phyloP scores from a whole-genome alignment of 2,888 invertebrate genomes.

The Mesoligia furuncula region DNA sequence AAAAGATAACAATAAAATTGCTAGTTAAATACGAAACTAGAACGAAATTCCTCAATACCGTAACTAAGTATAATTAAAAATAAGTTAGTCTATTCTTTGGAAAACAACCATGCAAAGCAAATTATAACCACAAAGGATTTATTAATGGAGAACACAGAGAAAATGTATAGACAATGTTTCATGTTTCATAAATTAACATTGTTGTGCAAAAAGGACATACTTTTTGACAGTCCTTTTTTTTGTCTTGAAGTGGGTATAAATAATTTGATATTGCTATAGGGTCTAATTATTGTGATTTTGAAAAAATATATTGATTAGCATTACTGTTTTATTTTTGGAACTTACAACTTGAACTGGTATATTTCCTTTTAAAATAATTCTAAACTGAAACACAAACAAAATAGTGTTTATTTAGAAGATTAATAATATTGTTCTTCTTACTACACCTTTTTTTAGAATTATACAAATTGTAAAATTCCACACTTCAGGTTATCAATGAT shows the following conservation, averaged over 20 bases:
- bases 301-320: conserved; percentile 20
- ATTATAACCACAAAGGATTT: conserved; percentile 25
- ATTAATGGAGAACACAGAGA: conserved; percentile 13
- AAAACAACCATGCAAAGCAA: conserved; percentile 17
- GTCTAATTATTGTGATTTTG: conserved; percentile 24
- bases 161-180: conserved; percentile 55
- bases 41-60: conserved; percentile 31
- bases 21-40: conserved; percentile 31
- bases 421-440: neutral
- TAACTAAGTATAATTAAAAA: neutral
- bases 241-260: conserved; percentile 17
- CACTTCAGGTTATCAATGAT: neutral
- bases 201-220: conserved; percentile 63
- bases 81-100: conserved; percentile 13
- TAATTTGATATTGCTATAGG: conserved; percentile 25
- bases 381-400: neutral
- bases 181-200: conserved; percentile 73
- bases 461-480: conserved; percentile 24
- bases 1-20: conserved; percentile 44
- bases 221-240: neutral
- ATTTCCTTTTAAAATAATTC: conserved; percentile 20
- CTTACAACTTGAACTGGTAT: conserved; percentile 6
- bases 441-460: neutral
- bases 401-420: neutral
- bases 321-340: conserved; percentile 3